phyloP scores from a whole-genome alignment of 2,113 vertebrate genomes.

The Aythya baeri region DNA sequence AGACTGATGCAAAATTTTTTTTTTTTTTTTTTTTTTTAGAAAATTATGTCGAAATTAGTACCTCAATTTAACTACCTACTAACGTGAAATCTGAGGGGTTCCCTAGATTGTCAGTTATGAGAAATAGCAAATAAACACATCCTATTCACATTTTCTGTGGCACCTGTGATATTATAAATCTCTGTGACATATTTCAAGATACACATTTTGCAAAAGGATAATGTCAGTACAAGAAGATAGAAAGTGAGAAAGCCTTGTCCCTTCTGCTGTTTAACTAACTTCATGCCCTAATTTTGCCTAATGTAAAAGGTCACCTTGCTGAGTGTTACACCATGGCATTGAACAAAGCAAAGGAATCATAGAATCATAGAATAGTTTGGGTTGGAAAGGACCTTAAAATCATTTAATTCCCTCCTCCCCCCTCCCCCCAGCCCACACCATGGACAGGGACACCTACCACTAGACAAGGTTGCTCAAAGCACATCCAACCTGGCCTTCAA shows the following conservation, averaged over 20 bases:
- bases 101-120: not conserved
- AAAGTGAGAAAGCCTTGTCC: not conserved
- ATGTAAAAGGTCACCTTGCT: not conserved
- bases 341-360: no score
- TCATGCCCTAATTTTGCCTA: not conserved
- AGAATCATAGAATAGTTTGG: no score
- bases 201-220: not conserved
- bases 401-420: no score
- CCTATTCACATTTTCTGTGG: not conserved
- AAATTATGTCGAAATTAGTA: not conserved
- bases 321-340: not conserved
- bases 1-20: not conserved
- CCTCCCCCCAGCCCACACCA: no score
- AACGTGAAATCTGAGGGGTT: not conserved
- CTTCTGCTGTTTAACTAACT: not conserved
- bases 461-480: no score
- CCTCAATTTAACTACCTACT: not conserved
- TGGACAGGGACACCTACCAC: no score
- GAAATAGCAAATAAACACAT: not conserved
- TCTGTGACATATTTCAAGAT: rapidly evolving
- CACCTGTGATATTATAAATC: not conserved
- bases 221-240: not conserved
- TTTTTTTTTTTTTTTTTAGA: not conserved
- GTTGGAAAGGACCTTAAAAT: no score
- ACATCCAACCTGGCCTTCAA: no score